Evolutionary conservation across 2,113 vertebrate species (phyloP).

Genomic region (Psittacus erithacus): DNA sequence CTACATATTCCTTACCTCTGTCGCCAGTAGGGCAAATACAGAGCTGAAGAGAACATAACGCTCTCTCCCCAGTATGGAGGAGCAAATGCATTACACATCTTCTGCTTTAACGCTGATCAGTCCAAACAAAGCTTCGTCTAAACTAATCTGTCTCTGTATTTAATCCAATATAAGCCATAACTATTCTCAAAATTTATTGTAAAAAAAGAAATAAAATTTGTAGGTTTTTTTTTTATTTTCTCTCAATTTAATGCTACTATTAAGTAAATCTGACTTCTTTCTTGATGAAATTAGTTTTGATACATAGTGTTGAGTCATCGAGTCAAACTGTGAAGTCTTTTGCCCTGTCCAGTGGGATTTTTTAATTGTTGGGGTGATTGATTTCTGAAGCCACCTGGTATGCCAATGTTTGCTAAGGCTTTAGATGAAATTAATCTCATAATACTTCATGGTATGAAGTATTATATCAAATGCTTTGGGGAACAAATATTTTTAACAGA

Average conservation of each 20-base stretch:
- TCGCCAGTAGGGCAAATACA: background rate
- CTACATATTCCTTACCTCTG: background rate
- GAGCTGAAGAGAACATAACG: background rate
- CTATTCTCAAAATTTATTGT: background rate
- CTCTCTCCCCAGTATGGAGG: background rate
- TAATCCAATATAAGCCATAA: background rate
- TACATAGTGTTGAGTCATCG: background rate
- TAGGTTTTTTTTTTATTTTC: background rate
- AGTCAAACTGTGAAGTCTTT: background rate
- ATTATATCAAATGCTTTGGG: background rate
- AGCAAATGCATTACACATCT: background rate
- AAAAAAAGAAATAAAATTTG: background rate
- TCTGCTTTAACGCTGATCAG: background rate
- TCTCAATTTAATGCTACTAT: background rate
- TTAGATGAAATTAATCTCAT: background rate
- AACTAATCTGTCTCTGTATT: background rate
- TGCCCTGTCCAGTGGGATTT: background rate
- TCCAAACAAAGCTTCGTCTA: background rate
- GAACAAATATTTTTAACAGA: background rate
- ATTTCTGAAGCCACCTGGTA: background rate
- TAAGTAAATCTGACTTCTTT: background rate
- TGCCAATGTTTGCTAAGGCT: background rate
- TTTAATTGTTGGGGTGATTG: background rate
- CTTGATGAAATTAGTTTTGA: background rate
- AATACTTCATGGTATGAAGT: background rate